Evolutionary conservation across 2,888 invertebrate genomes (phyloP), one percentile per base, ranked within the genome.

Genomic region (Oconnorella tubifera): DNA sequence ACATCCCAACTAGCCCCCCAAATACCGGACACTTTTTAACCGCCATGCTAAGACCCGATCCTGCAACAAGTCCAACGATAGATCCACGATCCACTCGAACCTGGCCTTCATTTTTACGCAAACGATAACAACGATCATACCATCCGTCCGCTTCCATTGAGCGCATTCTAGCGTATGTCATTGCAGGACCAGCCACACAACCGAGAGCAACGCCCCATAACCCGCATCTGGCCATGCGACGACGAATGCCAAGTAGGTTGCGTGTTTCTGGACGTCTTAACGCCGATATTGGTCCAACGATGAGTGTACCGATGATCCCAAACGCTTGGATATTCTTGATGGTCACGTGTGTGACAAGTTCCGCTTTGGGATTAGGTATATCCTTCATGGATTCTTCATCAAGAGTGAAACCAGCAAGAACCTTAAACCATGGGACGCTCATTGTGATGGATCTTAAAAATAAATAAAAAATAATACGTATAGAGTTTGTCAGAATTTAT

Each of bases 301-400:
- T 25, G 1, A 64, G 25, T 0, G 71, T 68, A 2, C 69, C 69
- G 14, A 72, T 56, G 28, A 69, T 27, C 19, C 62, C 65, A 14
- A 63, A 62, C 1, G 63, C 64, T 56, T 70, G 72, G 2, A 71
- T 61, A 25, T 62, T 65, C 62, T 73, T 72, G n/a, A 59, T 32
- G 2, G 71, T 70, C 6, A 73, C 69, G 58, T 73, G 73, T 33
- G 59, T 56, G 14, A 19, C 55, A 19, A 73, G 61, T 55, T 73
- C 73, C 6, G 63, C 49, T 3, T 33, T 61, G 2, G 72, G 70
- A 48, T 66, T 3, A 2, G 70, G 65, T 23, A 73, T 70, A 72
- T 89, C 86, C 2, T 83, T 85, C 2, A 89, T 82, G 1, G 87
- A 86, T 50, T 85, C 84, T 1, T 86, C 87, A 25, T 82, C 83